A percentile compares a stretch with the other conserved stretches of the same genome.
These are phyloP conservation scores for Dolomedes plantarius DNA, from an alignment of 2,888 invertebrate species.

Conservation along the genomic window DNA sequence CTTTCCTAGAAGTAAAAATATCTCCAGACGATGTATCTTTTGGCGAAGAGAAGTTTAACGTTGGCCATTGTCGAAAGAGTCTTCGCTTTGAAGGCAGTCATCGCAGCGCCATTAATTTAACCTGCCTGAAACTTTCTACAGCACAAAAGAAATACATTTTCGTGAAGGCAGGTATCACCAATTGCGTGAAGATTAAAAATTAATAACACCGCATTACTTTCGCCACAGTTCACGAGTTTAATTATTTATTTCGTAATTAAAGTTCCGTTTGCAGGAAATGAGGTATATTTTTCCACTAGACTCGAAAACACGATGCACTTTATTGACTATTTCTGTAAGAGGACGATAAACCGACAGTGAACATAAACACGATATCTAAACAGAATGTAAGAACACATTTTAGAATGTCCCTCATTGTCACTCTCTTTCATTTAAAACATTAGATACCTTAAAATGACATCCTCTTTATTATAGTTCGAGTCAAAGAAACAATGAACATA, in stretches of 20 bases:
- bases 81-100: not conserved
- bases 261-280: constrained; percentile 20
- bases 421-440: too few species aligned
- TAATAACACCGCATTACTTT: not conserved
- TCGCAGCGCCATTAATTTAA: too few species aligned
- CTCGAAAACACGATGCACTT: not conserved
- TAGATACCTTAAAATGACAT: too few species aligned
- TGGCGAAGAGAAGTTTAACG: constrained; percentile 28
- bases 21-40: constrained; percentile 19
- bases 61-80: constrained; percentile 23
- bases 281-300: not conserved
- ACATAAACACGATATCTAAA: too few species aligned
- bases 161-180: constrained; percentile 18
- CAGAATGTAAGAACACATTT: too few species aligned
- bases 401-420: too few species aligned
- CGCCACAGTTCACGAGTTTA: not conserved
- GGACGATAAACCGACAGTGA: too few species aligned
- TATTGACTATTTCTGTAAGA: too few species aligned
- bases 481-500: too few species aligned
- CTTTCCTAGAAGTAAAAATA: not conserved
- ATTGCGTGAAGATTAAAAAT: constrained; percentile 8
- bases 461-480: too few species aligned
- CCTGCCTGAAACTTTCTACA: too few species aligned
- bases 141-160: too few species aligned
- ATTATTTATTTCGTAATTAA: constrained; percentile 36